Evolutionary conservation across 2,113 vertebrate genomes (phyloP), one percentile per base, ranked within the genome.

Genomic region (Dipodomys merriami): DNA sequence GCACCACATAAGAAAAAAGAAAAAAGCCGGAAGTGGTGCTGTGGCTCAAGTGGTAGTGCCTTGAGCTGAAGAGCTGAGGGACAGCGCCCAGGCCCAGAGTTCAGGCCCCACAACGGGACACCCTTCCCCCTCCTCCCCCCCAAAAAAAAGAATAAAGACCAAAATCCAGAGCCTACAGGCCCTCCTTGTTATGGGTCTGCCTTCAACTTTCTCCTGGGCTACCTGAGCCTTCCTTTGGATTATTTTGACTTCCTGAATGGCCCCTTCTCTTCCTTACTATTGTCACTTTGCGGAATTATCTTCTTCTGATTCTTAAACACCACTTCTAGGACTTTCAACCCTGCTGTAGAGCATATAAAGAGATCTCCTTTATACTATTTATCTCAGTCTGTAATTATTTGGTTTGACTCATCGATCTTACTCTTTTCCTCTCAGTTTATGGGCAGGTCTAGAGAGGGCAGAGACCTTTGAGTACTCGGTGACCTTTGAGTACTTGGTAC

Each of bases 201-300:
- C 29, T 79, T 71, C 49, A 39, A 64, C 88, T 95, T 67, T 84
- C 69, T 91, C 74, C 67, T 33, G 65, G 53, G 69, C 33, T n/a
- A 6, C 53, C 39, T 88, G 83, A 90, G 29, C 64, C 46, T 83
- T 91, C 60, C 15, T n/a, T 53, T 15, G 2, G 25, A 11, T 13
- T 67, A 71, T 74, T 95, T 93, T 68, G 84, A 87, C 79, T 93
- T 79, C 80, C 86, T 19, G 33, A 30, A 35, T 49, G n/a, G 22
- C 23, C 44, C 69, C 79, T 67, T 57, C 29, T 77, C 39, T 89
- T 88, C 49, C 44, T 89, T 74, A 20, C 23, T 49, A 12, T 91
- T 91, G 44, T 39, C 29, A 30, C 62, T 72, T 87, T 84, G 69
- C 46, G 73, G 16, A 33, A 78, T 67, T 68, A 67, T 85, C 60